Evolutionary conservation across 1,140 invertebrate genomes (phyloP), one percentile per base, ranked within the genome.

Genomic region (Caerostris extrusa): DNA sequence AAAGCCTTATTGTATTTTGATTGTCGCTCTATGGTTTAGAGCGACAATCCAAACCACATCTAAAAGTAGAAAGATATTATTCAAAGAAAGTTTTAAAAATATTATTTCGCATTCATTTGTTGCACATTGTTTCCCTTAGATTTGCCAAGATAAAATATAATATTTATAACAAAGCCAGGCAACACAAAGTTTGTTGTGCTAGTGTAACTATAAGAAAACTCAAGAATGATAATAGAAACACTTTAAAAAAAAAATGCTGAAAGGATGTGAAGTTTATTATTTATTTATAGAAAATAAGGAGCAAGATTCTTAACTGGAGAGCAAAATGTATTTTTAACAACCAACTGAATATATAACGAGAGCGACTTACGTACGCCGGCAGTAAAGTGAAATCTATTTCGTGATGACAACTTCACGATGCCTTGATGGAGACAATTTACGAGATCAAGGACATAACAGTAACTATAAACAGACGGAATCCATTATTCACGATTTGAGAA

Each of bases 391-490:
- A 50, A 77, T 77, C 71, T 50, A 53, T 50, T 77, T 77, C 71
- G 7, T 53, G 71, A 77, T 77, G 71, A 77, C 71, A 77, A 50
- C 53, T 71, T 71, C n/a, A 71, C 10, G 69, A 34, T 71, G 69
- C 19, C 34, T 77, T 77, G 71, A 77, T 53, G 71, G 71, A 12
- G 50, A 53, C 71, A 77, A 12, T 53, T 77, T 53, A 77, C 34
- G 71, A 77, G 34, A 77, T 77, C 71, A 77, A 77, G 71, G 71
- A 8, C 71, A 53, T 50, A 53, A 77, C 71, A 50, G 19, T 34
- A 77, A 77, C 34, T 77, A 77, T 12, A 53, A 12, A 34, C 71
- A 77, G 71, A 77, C 50, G 71, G 12, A 50, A 50, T 53, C 34
- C 71, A 50, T 77, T 50, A 77, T 77, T 77, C 71, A 77, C 34